Base-by-base conservation (phyloP, 2,888 invertebrate species). In the Agriopis leucophaearia region DNA sequence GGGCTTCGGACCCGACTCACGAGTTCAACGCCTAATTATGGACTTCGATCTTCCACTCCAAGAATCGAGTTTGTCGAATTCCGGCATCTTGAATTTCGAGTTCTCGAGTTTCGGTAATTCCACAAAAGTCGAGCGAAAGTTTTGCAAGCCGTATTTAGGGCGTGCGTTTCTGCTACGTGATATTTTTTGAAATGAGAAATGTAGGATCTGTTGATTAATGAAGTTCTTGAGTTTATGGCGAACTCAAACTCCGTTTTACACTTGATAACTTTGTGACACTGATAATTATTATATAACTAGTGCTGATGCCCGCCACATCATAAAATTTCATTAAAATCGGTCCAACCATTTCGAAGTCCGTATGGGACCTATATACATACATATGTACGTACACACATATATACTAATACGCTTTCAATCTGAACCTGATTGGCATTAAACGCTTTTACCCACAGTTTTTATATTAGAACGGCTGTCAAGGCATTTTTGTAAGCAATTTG, bases 1-100 rank as follows among this genome's bases (percentile, higher is more conserved):
- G 65, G 38, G 10, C 44, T 50, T 13, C 10, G 18, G 38, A 47
- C 5, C 47, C 38, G 12, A 38, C 54, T 12, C 38, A 35, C 66
- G 40, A 57, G 50, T 61, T 56, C 56, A 61, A 45, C 61, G 69
- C 69, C 74, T 76, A 76, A 76, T 76, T 76, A 73, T 66, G 56
- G 51, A 13, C 59, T 73, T 71, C 71, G 73, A 75, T 72, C 70
- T 72, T 68, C 62, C 67, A 68, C 70, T 67, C 62, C 51, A 36
- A 27, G 61, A 66, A 71, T 71, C 61, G 73, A 71, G 71, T 73
- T 73, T 42, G 45, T 18, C 56, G 57, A 66, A 66, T 66, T 27
- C 27, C 27, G 27, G 5, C 27, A 27, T 27, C 27, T 27, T 5
- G 27, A 27, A 27, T 27, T 66, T 61, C 38, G 50, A 61, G 52